Evolutionary conservation across 2,113 vertebrate species (phyloP), one percentile per base, ranked within the genome.

Genomic region (Ivindomyrus marchei): DNA sequence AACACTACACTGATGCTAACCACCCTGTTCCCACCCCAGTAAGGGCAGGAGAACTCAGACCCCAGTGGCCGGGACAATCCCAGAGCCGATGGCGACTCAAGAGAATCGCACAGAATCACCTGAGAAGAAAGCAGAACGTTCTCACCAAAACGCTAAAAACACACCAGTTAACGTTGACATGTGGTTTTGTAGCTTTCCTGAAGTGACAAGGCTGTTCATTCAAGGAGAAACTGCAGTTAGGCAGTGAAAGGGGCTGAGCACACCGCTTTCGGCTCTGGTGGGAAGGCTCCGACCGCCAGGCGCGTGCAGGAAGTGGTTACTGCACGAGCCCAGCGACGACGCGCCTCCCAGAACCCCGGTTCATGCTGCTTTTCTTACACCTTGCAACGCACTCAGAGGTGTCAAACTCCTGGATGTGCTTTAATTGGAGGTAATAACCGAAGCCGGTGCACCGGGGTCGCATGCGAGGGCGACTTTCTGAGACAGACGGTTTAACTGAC

Each of bases 151-250:
- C 0, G 15, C 36, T 17, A 27, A 39, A 80, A 80, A 80, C 11
- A 80, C 74, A 80, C 5, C 17, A 80, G 36, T 80, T 80, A 80
- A 80, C 74, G 74, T 80, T 80, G 74, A 42, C 31, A 42, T 80
- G 74, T 17, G 74, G 74, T 80, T 80, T 80, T 13, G 36, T 6
- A 42, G 74, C 31, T 80, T 80, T 80, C 74, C 74, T 36, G 84
- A 49, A 86, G 84, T 49, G 84, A 86, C 45, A 50, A 27, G 47
- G 8, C 19, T 27, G 45, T n/a, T 50, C 45, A 47, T 50, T 86
- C 84, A 86, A 49, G 84, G 45, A 50, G 45, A 86, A 86, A 86
- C 84, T 86, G 45, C 46, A 86, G n/a, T 86, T 86, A 86, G 45
- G 3, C 84, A 86, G 21, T 27, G 47, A 86, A 27, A 50, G 45